Percentiles rank a stretch among this genome's conserved stretches.
phyloP scores from a whole-genome alignment of 2,113 vertebrate genomes.

The Dicaeum eximium region DNA sequence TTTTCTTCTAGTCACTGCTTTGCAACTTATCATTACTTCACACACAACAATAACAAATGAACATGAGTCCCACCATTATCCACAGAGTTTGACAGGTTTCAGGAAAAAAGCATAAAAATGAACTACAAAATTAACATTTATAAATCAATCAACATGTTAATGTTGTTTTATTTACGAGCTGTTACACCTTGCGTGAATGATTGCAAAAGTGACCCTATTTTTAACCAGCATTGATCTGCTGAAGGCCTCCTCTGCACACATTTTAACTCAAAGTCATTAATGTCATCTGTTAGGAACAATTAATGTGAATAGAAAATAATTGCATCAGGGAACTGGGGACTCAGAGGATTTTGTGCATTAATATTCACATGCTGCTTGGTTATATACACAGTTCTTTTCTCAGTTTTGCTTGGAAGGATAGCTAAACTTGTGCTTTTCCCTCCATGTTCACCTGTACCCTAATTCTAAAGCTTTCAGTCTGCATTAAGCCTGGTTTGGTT shows the following conservation, averaged over 20 bases:
- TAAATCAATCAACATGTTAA: slow-evolving; percentile 63
- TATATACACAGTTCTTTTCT: slow-evolving; percentile 73
- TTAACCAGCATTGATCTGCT: slow-evolving; percentile 70
- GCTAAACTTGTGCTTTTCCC: slow-evolving; percentile 74
- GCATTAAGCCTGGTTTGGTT: slow-evolving; percentile 72
- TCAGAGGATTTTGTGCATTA: slow-evolving; percentile 79
- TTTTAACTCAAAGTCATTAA: slow-evolving; percentile 88
- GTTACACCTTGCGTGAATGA: slow-evolving; percentile 66
- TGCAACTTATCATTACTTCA: slow-evolving; percentile 21
- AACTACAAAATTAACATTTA: slow-evolving; percentile 65
- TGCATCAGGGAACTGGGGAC: slow-evolving; percentile 88
- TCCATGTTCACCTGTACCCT: slow-evolving; percentile 74
- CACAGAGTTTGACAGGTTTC: slow-evolving; percentile 4
- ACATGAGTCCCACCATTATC: neutral
- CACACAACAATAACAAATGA: slow-evolving; percentile 29
- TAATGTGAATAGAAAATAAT: slow-evolving; percentile 91
- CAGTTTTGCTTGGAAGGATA: slow-evolving; percentile 66
- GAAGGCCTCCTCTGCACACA: slow-evolving; percentile 69
- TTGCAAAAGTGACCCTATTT: slow-evolving; percentile 76
- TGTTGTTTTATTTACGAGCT: slow-evolving; percentile 64
- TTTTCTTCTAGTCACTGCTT: slow-evolving; percentile 28
- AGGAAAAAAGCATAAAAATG: slow-evolving; percentile 54
- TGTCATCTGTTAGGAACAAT: slow-evolving; percentile 85
- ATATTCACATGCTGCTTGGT: slow-evolving; percentile 78
- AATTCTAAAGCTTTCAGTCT: slow-evolving; percentile 75